Evolutionary conservation across 2,113 vertebrate species (phyloP), one percentile per base, ranked within the genome.

Genomic region (Chelonoidis abingdonii): DNA sequence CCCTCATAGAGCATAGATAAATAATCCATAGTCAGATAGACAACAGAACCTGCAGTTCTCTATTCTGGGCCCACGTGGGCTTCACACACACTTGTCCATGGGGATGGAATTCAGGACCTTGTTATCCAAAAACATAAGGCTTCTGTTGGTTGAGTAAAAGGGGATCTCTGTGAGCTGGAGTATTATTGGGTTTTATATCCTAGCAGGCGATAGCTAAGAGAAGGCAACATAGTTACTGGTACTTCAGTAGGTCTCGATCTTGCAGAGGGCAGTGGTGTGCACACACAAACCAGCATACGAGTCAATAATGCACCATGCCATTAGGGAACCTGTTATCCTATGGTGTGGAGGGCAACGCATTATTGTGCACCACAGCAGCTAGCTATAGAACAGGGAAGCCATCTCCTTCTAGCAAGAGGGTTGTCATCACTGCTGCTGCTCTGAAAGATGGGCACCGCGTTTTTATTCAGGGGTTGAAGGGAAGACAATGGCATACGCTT

Each of bases 91-190:
- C 87, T 14, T 90, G 90, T 84, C 93, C 54, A 92, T 86, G 92
- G 92, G 85, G 80, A 87, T 14, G 19, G 53, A 83, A 75, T 21
- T 83, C 78, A 50, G 93, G 81, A 57, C 89, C 96, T 89, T 62
- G 69, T 90, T n/a, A 72, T 72, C 92, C 92, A 10, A 83, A 80
- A 93, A 94, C 87, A 80, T 65, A 88, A 53, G 83, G 84, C 78
- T 89, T 89, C 10, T 0, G 83, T 91, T 92, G 81, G 91, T 93
- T 91, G 90, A 47, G 83, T 95, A 95, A 95, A 94, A 29, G 86
- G 86, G 78, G 92, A 84, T 96, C 38, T 76, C 93, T 92, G 83
- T 89, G 84, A 94, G 84, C 94, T 92, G 93, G 47, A 35, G 3
- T 8, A n/a, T 38, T 21, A 57, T 84, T 44, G 38, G 24, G 72